Evolutionary conservation across 2,888 invertebrate genomes (phyloP).

Genomic region (Drosophila suboccidentalis): DNA sequence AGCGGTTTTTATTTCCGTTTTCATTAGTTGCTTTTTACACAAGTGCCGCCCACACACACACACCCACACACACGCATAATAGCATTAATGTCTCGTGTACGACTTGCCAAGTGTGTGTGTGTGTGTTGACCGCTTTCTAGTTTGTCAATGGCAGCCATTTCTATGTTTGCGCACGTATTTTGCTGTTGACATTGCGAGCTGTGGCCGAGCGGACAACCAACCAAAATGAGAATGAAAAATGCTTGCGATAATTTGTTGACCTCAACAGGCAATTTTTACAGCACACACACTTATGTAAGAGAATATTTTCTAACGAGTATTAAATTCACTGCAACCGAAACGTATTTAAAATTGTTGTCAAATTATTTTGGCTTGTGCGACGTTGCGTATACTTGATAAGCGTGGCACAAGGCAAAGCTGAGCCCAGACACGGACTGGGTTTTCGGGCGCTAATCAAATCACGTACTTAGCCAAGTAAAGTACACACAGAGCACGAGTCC

Average conservation of each 20-base stretch:
- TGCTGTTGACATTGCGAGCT: slow-evolving; percentile 74
- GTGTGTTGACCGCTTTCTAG: slow-evolving; percentile 41
- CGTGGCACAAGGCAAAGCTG: slow-evolving; percentile 38
- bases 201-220: slow-evolving; percentile 35
- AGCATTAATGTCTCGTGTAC: slow-evolving; percentile 79
- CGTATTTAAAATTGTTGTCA: slow-evolving; percentile 45
- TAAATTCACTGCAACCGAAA: slow-evolving; percentile 22
- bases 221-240: slow-evolving; percentile 71
- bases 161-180: slow-evolving; percentile 81
- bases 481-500: slow-evolving; percentile 45
- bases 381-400: slow-evolving; percentile 67
- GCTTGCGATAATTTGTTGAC: slow-evolving; percentile 74
- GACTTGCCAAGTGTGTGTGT: slow-evolving; percentile 42
- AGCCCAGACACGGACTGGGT: slow-evolving; percentile 58
- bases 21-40: slow-evolving; percentile 82
- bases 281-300: not conserved
- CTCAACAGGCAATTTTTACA: slow-evolving; percentile 69
- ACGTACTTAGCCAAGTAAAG: slow-evolving; percentile 81
- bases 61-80: slow-evolving; percentile 58
- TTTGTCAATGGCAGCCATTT: slow-evolving; percentile 80
- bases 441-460: slow-evolving; percentile 78
- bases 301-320: slow-evolving; percentile 2
- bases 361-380: slow-evolving; percentile 50
- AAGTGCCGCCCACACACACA: slow-evolving; percentile 69
- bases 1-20: slow-evolving; percentile 82